Base-by-base conservation (phyloP, 2,888 invertebrate genomes). In the Rhagophthalmus giganteus region DNA sequence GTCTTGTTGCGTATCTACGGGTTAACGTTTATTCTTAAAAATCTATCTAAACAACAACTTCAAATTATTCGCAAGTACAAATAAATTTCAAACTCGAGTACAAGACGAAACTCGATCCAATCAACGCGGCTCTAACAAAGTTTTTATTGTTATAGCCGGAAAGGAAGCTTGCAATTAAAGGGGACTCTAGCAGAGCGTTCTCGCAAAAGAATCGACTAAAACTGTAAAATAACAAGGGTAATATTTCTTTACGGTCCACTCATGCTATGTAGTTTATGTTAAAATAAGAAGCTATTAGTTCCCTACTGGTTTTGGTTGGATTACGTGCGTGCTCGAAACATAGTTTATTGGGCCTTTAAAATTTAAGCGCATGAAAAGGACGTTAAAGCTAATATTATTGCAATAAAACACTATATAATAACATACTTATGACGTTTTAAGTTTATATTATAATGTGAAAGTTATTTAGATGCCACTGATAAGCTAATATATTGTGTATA, bases 81-180 rank as follows among this genome's bases (percentile, higher is more conserved):
- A 39, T 27, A 30, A 28, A 16, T 24, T 30, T 30, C 14, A 10
- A 38, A 16, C 16, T 39, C n/a, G 16, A 28, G 30, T 39, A 16
- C 35, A 42, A 49, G 35, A 38, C 20, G 32, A 31, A 30, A 34
- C 54, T 58, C 55, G 61, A 65, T 64, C 65, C 65, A 67, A 67
- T 67, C 66, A 67, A 63, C 64, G 61, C 62, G 60, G 60, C 60
- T 58, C 60, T 61, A 60, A 63, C 61, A 64, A 61, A 62, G 57
- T 67, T 65, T 65, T 66, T 64, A 65, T 65, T 67, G 66, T 65
- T 64, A 61, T 58, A 59, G 62, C 59, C 56, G 51, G 55, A 58
- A 62, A 61, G 60, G 61, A 62, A 57, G 42, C 34, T 27, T 42
- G 42, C 42, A 42, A 42, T 42, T 42, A 42, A 24, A 28, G 33